Evolutionary conservation across 1,140 invertebrate genomes (phyloP).

Genomic region (Pseudoatta argentina): DNA sequence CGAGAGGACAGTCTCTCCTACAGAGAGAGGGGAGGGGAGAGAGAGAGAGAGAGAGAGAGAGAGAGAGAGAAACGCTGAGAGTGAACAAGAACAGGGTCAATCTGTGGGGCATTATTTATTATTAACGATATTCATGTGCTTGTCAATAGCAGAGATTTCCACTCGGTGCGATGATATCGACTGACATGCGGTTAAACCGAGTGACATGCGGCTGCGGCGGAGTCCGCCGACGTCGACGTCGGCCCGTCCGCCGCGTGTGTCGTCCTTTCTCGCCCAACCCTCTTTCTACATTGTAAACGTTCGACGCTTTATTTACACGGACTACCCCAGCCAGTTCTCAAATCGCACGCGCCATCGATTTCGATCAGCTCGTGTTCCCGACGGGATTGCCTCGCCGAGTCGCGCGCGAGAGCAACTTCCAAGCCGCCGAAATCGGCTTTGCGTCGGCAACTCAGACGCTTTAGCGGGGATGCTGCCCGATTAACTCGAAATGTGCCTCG

Average conservation of each 20-base stretch:
- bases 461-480: conserved; percentile 14
- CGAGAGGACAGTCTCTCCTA: background rate
- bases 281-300: conserved; percentile 75
- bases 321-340: conserved; percentile 55
- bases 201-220: conserved; percentile 77
- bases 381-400: conserved; percentile 19
- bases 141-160: conserved; percentile 84
- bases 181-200: conserved; percentile 81
- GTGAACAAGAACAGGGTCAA: conserved; percentile 1
- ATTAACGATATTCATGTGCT: conserved; percentile 83
- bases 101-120: conserved; percentile 79
- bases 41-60: no score
- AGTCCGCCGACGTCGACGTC: conserved; percentile 69
- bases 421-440: conserved; percentile 55
- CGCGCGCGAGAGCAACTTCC: conserved; percentile 16
- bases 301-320: conserved; percentile 74
- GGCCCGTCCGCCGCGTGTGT: conserved; percentile 54
- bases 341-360: conserved; percentile 76
- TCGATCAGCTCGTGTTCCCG: conserved; percentile 62
- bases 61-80: conserved; percentile 2
- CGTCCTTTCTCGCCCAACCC: conserved; percentile 64
- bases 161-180: conserved; percentile 82
- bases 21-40: background rate
- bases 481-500: conserved; percentile 50
- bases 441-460: background rate